Evolutionary conservation across 2,113 vertebrate species (phyloP).

Genomic region (Cranoglanis bouderius): DNA sequence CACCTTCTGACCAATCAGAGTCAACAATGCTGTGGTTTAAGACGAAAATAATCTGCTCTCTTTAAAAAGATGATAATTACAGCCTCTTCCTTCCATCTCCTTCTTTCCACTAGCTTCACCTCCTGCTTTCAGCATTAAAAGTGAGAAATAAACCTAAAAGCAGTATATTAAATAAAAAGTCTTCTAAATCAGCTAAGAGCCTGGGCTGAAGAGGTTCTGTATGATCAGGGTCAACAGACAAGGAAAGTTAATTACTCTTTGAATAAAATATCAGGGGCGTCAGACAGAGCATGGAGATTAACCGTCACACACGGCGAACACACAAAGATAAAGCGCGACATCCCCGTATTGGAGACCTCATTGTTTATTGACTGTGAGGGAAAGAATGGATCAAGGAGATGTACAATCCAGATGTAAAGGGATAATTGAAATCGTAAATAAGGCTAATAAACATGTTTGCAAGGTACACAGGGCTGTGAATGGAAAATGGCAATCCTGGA

Average conservation of each 20-base stretch:
- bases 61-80: neutral
- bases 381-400: constrained; percentile 17
- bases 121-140: constrained; percentile 23
- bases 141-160: constrained; percentile 5
- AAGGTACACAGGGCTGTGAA: constrained; percentile 55
- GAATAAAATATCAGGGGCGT: constrained; percentile 65
- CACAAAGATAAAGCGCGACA: constrained; percentile 58
- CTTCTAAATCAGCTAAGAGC: constrained; percentile 43
- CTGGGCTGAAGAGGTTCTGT: constrained; percentile 54
- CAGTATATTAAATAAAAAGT: constrained; percentile 9
- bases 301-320: constrained; percentile 37
- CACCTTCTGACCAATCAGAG: neutral
- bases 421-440: constrained; percentile 65
- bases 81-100: neutral
- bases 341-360: constrained; percentile 18
- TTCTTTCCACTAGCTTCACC: neutral
- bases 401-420: constrained; percentile 39
- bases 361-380: constrained; percentile 56
- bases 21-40: neutral
- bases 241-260: constrained; percentile 65
- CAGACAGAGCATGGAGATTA: constrained; percentile 63
- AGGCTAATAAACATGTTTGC: constrained; percentile 64
- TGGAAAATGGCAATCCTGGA: constrained; percentile 53
- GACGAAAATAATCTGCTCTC: neutral
- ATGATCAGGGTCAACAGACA: constrained; percentile 60